Conservation (phyloP, 2,113 vertebrate genomes). For the Tetrao urogallus region DNA sequence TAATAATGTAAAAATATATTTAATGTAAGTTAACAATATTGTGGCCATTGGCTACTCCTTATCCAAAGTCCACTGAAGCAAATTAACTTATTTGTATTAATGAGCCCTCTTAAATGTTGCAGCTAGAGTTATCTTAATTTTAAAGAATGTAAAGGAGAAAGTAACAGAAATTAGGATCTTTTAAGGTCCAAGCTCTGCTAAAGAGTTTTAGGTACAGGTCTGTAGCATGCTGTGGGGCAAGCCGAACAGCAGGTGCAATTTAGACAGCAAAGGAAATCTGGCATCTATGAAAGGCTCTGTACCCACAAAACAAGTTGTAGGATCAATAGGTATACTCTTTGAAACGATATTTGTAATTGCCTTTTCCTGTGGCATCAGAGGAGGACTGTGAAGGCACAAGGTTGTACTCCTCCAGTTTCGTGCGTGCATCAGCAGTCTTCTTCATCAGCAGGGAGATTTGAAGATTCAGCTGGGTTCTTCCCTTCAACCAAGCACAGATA, state of each 20-base stretch:
- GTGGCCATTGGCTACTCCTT: background rate
- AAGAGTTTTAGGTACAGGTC: background rate
- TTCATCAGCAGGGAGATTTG: background rate
- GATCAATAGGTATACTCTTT: background rate
- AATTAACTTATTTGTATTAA: background rate
- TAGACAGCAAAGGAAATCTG: background rate
- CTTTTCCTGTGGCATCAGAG: background rate
- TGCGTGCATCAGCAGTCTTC: background rate
- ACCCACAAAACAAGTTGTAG: background rate
- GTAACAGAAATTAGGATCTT: background rate
- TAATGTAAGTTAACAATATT: background rate
- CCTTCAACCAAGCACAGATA: background rate
- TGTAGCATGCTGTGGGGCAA: background rate
- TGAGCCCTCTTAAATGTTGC: background rate
- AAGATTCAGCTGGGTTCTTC: background rate
- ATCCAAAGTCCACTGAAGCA: background rate
- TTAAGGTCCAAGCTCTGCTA: background rate
- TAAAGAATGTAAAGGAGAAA: background rate
- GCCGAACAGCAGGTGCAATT: background rate
- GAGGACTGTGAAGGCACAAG: background rate
- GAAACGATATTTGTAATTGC: background rate
- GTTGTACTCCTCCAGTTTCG: slow-evolving; percentile 23
- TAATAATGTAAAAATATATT: background rate
- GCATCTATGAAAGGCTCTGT: background rate
- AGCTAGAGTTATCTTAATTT: background rate